Evolutionary conservation across 1,140 invertebrate species (phyloP).

Genomic region (Onthophagus taurus): DNA sequence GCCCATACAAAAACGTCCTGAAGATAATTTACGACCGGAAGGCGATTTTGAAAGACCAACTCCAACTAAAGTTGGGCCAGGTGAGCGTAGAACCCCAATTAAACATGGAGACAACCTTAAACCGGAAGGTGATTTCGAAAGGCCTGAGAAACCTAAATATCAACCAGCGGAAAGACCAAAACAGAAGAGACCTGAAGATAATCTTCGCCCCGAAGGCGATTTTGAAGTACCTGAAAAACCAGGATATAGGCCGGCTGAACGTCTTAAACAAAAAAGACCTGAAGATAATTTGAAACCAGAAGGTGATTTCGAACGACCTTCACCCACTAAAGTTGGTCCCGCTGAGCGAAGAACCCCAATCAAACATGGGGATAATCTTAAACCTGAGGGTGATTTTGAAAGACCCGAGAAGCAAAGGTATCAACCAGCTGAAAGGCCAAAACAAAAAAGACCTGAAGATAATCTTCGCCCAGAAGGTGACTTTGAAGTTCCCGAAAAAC

Average conservation of each 20-base stretch:
- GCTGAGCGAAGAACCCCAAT: constrained; percentile 42
- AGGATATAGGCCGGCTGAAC: constrained; percentile 35
- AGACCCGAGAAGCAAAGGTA: constrained; percentile 35
- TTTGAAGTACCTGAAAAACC: constrained; percentile 40
- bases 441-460: constrained; percentile 41
- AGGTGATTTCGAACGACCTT: constrained; percentile 53
- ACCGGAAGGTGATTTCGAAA: constrained; percentile 50
- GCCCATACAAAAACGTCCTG: constrained; percentile 45
- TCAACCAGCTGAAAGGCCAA: constrained; percentile 40
- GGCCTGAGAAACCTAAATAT: constrained; percentile 37
- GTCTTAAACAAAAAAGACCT: constrained; percentile 40
- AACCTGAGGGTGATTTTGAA: constrained; percentile 44
- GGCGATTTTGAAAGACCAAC: constrained; percentile 46
- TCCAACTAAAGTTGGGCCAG: constrained; percentile 39
- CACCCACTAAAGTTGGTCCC: constrained; percentile 44
- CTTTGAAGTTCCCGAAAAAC: constrained; percentile 38
- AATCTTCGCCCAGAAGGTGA: constrained; percentile 42
- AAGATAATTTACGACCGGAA: constrained; percentile 41
- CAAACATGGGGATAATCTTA: constrained; percentile 43
- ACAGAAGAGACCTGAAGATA: constrained; percentile 42
- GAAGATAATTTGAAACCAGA: constrained; percentile 51
- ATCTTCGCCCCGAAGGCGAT: constrained; percentile 48
- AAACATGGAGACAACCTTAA: constrained; percentile 47
- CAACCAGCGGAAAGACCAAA: constrained; percentile 37
- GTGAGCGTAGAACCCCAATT: constrained; percentile 45